Percentiles rank a stretch among this genome's conserved stretches.
Conservation (phyloP, 2,797 vertebrate genomes). For the Poecilia velifera region DNA sequence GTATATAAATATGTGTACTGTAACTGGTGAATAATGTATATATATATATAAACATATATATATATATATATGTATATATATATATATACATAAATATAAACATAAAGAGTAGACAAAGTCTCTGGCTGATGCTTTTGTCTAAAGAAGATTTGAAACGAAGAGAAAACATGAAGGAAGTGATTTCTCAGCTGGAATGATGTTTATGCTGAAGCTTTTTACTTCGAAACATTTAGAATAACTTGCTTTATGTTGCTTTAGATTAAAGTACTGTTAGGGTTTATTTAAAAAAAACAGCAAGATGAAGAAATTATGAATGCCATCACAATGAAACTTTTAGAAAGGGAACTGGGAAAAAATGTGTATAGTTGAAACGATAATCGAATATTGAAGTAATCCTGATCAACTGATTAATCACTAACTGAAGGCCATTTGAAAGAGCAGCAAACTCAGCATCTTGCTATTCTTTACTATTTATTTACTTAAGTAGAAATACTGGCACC, state of each 20-base stretch:
- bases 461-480: background rate
- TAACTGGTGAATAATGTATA: conserved; percentile 86
- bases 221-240: background rate
- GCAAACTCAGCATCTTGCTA: background rate
- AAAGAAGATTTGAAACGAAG: background rate
- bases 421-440: too few species aligned
- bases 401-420: too few species aligned
- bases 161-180: background rate
- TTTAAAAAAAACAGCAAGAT: too few species aligned
- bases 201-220: background rate
- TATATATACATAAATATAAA: conserved; percentile 49
- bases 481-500: background rate
- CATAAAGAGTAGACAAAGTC: conserved; percentile 81
- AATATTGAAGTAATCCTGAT: too few species aligned
- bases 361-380: too few species aligned
- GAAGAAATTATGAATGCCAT: too few species aligned
- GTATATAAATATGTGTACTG: conserved; percentile 81
- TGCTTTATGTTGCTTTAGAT: background rate
- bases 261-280: background rate
- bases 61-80: conserved; percentile 74
- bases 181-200: background rate
- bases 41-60: conserved; percentile 81
- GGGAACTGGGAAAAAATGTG: too few species aligned
- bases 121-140: conserved; percentile 50
- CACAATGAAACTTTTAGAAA: too few species aligned